Conservation (phyloP, 2,888 invertebrate species). For the Keiferia lycopersicella region DNA sequence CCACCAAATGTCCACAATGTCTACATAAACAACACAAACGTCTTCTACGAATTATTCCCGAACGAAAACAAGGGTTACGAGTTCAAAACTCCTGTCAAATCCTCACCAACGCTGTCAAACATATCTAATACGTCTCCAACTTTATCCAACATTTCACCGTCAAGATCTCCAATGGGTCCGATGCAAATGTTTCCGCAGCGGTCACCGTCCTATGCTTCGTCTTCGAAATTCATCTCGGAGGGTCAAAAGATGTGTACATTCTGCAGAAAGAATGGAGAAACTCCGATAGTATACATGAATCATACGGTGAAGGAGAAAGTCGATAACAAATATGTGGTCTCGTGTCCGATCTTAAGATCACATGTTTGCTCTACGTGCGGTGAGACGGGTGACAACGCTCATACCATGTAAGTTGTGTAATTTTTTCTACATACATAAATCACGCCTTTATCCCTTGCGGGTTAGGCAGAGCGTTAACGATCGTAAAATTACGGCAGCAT, state of each 20-base stretch:
- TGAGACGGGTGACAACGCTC: conserved; percentile 65
- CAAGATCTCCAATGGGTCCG: conserved; percentile 1
- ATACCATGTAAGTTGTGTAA: conserved; percentile 68
- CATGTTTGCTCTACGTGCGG: conserved; percentile 65
- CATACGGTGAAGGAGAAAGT: conserved; percentile 61
- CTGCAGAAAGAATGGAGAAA: conserved; percentile 73
- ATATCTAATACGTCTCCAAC: neutral
- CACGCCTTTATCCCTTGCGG: too few relatives aligned
- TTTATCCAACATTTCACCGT: neutral
- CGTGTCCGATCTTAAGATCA: conserved; percentile 66
- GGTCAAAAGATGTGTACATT: conserved; percentile 62
- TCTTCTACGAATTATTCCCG: conserved; percentile 60
- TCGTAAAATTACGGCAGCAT: too few relatives aligned
- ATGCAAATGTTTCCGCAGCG: neutral
- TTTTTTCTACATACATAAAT: neutral
- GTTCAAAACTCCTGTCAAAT: conserved; percentile 32
- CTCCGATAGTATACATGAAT: conserved; percentile 61
- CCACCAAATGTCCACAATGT: conserved; percentile 39
- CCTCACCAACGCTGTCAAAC: neutral
- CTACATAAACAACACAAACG: conserved; percentile 32
- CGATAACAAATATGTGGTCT: conserved; percentile 55
- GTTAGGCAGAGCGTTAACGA: too few relatives aligned
- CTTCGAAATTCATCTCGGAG: conserved; percentile 32
- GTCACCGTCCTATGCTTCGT: conserved; percentile 24
- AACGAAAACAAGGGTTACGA: conserved; percentile 47